Evolutionary conservation across 2,113 vertebrate species (phyloP).

Genomic region (Gobio gobio): DNA sequence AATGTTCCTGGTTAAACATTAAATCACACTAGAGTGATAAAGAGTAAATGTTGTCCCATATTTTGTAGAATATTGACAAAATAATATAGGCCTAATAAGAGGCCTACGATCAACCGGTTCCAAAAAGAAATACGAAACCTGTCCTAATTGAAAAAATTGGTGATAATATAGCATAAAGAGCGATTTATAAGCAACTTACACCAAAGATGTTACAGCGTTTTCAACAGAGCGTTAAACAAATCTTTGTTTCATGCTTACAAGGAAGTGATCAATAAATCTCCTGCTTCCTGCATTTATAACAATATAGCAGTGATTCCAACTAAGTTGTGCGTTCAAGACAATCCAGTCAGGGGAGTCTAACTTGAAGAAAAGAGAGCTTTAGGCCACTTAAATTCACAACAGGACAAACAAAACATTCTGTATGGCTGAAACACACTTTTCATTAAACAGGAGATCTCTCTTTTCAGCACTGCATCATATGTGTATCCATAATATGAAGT

Average conservation of each 20-base stretch:
- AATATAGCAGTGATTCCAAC: not conserved
- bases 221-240: not conserved
- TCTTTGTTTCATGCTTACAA: not conserved
- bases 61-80: too few relatives aligned
- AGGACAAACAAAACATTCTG: not conserved
- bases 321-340: not conserved
- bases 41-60: too few relatives aligned
- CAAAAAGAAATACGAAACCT: too few relatives aligned
- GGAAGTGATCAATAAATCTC: not conserved
- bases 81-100: too few relatives aligned
- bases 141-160: too few relatives aligned
- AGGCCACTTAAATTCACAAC: not conserved
- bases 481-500: not conserved
- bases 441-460: not conserved
- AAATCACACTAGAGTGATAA: too few relatives aligned
- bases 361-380: not conserved
- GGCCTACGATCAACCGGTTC: too few relatives aligned
- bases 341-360: not conserved
- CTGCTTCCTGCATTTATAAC: not conserved
- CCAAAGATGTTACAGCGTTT: too few relatives aligned
- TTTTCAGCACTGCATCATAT: not conserved
- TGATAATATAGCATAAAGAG: too few relatives aligned
- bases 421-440: not conserved
- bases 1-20: too few relatives aligned
- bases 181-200: too few relatives aligned